Conservation (phyloP, 2,113 vertebrate genomes). For the Raphicerus campestris region DNA sequence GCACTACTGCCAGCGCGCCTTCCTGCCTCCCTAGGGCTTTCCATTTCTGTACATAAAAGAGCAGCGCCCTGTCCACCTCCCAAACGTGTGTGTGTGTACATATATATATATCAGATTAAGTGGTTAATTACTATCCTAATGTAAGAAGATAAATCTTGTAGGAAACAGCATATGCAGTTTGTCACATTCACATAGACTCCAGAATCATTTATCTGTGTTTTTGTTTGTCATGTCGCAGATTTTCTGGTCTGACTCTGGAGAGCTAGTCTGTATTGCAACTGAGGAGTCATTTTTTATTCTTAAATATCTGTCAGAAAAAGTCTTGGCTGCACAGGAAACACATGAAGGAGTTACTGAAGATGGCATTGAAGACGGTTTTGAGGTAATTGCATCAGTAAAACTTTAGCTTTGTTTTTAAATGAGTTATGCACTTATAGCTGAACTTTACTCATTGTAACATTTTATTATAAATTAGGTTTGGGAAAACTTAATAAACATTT, state of each 20-base stretch:
- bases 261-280: slow-evolving; percentile 98
- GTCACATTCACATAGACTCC: not conserved
- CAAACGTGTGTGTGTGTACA: not conserved
- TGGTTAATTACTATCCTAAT: not conserved
- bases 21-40: not conserved
- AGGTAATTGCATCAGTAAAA: slow-evolving; percentile 78
- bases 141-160: not conserved
- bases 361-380: slow-evolving; percentile 98
- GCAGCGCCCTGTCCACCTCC: not conserved
- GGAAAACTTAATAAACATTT: not conserved
- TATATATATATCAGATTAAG: not conserved
- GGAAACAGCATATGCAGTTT: not conserved
- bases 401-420: not conserved
- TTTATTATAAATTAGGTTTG: slow-evolving; percentile 26
- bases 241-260: slow-evolving; percentile 99
- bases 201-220: not conserved
- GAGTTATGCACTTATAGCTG: not conserved
- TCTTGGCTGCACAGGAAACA: slow-evolving; percentile 94
- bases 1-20: not conserved
- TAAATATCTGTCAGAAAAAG: slow-evolving; percentile 95
- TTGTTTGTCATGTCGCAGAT: slow-evolving; percentile 83
- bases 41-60: not conserved
- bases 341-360: slow-evolving; percentile 98
- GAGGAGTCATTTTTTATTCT: slow-evolving; percentile 99
- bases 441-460: not conserved